Conservation (phyloP, 2,888 invertebrate species). For the Clistopyga incitator region DNA sequence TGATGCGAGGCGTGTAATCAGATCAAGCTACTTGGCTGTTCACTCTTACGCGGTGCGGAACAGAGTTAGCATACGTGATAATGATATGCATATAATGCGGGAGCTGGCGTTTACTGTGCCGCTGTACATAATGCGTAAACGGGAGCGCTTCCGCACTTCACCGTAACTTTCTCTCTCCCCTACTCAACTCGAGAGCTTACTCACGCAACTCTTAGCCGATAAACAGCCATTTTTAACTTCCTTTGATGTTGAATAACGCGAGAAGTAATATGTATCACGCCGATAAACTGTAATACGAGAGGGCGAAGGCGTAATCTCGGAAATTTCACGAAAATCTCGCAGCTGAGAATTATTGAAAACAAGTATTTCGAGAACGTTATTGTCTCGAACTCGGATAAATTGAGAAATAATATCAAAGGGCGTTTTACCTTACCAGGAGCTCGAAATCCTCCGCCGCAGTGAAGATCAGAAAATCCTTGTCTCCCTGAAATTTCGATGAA, state of each 20-base stretch:
- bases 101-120: background rate
- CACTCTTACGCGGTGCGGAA: slow-evolving; percentile 52
- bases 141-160: slow-evolving; percentile 1
- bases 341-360: no score
- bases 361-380: background rate
- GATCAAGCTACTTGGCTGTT: slow-evolving; percentile 54
- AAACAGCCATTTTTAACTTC: slow-evolving; percentile 66
- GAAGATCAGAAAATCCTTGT: background rate
- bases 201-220: slow-evolving; percentile 45
- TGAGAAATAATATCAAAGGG: background rate
- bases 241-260: slow-evolving; percentile 68
- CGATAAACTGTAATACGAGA: background rate
- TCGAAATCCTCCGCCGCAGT: background rate
- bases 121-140: slow-evolving; percentile 19
- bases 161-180: slow-evolving; percentile 25
- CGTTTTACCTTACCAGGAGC: background rate
- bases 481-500: background rate
- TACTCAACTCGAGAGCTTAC: slow-evolving; percentile 1
- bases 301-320: background rate
- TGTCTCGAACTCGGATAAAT: background rate
- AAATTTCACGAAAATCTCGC: background rate
- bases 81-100: background rate
- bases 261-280: slow-evolving; percentile 43
- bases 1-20: slow-evolving; percentile 53
- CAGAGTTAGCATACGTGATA: slow-evolving; percentile 47